A percentile compares a stretch with the other conserved stretches of the same genome.
phyloP scores from a whole-genome alignment of 2,113 vertebrate genomes.

The Glareola pratincola region DNA sequence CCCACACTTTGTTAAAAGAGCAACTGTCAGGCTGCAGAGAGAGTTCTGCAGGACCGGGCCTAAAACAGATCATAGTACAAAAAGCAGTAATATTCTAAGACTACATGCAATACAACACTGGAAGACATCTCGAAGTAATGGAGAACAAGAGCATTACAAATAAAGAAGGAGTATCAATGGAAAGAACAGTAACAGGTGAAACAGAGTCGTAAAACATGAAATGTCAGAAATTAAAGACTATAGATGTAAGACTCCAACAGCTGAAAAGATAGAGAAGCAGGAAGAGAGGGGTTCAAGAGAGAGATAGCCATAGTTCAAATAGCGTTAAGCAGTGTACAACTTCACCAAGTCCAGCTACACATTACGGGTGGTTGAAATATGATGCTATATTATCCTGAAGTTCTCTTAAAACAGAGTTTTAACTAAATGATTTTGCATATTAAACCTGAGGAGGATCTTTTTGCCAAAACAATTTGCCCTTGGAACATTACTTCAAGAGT shows the following conservation, averaged over 20 bases:
- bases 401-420: background rate
- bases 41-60: background rate
- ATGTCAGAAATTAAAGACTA: background rate
- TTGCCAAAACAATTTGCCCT: background rate
- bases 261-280: background rate
- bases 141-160: background rate
- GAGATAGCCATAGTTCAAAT: background rate
- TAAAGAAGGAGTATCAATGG: background rate
- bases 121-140: background rate
- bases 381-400: background rate
- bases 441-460: background rate
- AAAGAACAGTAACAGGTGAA: background rate
- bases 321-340: background rate
- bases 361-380: rapidly evolving
- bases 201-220: background rate
- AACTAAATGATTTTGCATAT: background rate
- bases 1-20: background rate
- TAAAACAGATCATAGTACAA: background rate
- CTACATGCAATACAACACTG: background rate
- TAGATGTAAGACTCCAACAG: background rate
- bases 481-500: background rate
- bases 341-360: background rate
- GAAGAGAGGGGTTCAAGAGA: background rate
- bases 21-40: background rate
- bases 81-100: background rate